Conservation (phyloP, 2,113 vertebrate genomes). For the Junco hyemalis region DNA sequence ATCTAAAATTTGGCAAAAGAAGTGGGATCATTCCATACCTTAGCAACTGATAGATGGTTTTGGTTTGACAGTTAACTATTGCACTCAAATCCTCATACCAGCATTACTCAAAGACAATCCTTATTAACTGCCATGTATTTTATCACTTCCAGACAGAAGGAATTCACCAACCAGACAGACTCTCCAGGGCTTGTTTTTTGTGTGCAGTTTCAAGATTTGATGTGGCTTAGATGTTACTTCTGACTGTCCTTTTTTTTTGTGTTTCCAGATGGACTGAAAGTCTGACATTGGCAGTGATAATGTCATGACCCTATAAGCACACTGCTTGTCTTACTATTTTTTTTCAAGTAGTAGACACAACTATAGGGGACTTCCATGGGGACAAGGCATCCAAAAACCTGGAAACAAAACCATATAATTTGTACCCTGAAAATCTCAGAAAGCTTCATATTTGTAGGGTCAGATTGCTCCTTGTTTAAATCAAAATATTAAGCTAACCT, state of each 20-base stretch:
- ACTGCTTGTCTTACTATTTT: not conserved
- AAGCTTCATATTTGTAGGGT: not conserved
- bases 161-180: constrained; percentile 42
- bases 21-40: not conserved
- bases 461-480: not conserved
- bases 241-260: not conserved
- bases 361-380: not conserved
- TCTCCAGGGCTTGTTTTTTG: not conserved
- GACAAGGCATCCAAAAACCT: not conserved
- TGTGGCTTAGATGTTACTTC: not conserved
- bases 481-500: not conserved
- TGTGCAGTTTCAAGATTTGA: not conserved
- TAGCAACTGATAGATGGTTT: not conserved
- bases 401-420: not conserved
- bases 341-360: not conserved
- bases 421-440: not conserved
- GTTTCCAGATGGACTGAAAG: not conserved
- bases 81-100: not conserved
- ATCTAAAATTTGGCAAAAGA: not conserved
- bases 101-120: not conserved
- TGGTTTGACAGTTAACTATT: not conserved
- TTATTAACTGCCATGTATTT: not conserved
- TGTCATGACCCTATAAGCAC: not conserved
- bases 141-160: constrained; percentile 19
- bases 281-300: not conserved